Evolutionary conservation across 2,797 vertebrate genomes (phyloP).

Genomic region (Hozukius guyotensis): DNA sequence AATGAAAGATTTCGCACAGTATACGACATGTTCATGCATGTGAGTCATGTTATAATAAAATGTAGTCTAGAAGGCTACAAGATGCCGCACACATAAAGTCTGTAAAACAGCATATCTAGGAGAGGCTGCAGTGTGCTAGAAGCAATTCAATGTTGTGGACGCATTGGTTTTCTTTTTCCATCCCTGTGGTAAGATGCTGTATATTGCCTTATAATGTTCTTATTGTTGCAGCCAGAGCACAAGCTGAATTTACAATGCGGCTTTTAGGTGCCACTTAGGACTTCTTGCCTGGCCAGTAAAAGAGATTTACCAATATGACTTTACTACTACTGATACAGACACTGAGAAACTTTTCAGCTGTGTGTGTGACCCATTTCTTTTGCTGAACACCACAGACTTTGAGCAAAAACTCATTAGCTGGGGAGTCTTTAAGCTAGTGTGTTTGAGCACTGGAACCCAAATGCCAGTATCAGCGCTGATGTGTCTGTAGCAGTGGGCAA

Average conservation of each 20-base stretch:
- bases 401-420: neutral
- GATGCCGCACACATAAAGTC: neutral
- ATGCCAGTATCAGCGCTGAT: neutral
- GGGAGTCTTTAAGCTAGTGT: neutral
- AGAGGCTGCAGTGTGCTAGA: neutral
- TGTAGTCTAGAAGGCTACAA: neutral
- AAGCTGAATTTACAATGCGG: neutral
- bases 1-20: constrained; percentile 3
- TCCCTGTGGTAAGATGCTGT: constrained; percentile 1
- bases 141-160: constrained; percentile 15
- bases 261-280: neutral
- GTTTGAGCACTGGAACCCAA: neutral
- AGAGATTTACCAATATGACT: neutral
- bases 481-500: neutral
- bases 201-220: constrained; percentile 5
- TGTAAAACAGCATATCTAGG: neutral
- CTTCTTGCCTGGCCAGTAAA: neutral
- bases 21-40: neutral
- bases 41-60: constrained; percentile 1
- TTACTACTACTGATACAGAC: neutral
- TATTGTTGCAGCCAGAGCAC: constrained; percentile 3
- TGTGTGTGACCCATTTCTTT: neutral
- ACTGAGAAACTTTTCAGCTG: neutral
- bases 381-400: neutral
- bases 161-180: neutral